Conservation (phyloP, 35 echinoderm and acorn worm genomes). For the Apostichopus parvimensis region DNA sequence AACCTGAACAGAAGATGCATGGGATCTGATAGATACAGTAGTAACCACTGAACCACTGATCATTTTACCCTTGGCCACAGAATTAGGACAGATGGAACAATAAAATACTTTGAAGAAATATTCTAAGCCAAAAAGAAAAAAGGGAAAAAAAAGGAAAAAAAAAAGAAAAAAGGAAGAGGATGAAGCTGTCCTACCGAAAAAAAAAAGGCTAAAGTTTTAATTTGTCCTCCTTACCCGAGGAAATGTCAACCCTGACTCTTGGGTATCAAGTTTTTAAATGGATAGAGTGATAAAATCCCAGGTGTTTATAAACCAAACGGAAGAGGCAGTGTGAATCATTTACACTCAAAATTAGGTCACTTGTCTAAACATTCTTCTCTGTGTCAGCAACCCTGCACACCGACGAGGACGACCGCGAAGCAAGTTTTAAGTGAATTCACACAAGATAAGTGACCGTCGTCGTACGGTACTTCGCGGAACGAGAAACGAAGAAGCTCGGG, state of each 20-base stretch:
- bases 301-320: background rate
- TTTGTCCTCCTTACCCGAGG: background rate
- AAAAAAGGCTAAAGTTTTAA: background rate
- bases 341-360: background rate
- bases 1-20: no score
- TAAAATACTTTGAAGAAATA: background rate
- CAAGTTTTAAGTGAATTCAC: no score
- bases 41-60: no score
- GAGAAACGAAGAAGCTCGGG: no score
- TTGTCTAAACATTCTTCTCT: background rate
- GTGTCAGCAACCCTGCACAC: background rate
- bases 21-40: no score
- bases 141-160: background rate
- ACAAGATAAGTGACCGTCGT: no score
- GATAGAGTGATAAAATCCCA: background rate
- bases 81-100: no score
- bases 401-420: no score
- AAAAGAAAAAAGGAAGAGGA: background rate
- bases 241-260: background rate
- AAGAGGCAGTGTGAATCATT: background rate
- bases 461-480: no score
- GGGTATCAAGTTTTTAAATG: background rate
- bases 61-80: no score
- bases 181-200: background rate
- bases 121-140: background rate